Base-by-base conservation (phyloP, 2,797 vertebrate genomes). In the Schizopygopsis pylzovi region DNA sequence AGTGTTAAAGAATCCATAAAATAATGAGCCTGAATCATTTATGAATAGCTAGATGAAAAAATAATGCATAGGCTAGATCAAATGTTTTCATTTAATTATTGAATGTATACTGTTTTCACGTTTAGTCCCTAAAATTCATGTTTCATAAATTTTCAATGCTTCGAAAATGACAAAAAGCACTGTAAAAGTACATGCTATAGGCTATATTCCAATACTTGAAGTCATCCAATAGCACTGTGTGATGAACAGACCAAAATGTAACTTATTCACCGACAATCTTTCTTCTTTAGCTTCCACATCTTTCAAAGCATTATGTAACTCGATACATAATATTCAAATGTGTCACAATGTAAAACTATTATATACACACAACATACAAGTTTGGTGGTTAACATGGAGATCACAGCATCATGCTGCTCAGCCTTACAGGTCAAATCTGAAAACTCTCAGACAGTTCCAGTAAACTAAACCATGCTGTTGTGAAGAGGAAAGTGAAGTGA, bases 401-500 rank as follows among this genome's bases (percentile, higher is more conserved):
- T 39, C 22, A 18, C 33, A 16, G 39, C 20, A 7, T 0, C 10
- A 16, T n/a, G 33, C 63, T 25, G 59, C 4, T 65, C 12, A 65
- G 54, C 20, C 18, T 54, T 13, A 6, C 61, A 16, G 63, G 25
- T 63, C 5, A 13, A 20, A 25, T 78, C 37, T 13, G 11, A 59
- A 56, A 37, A 56, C 9, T 52, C 18, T 47, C 70, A 25, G n/a
- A 72, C 6, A 13, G 22, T 33, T 41, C 22, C 25, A 68, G 47
- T 33, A 67, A 22, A 71, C 54, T 33, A 81, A 39, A 54, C 65
- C 33, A 81, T 18, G 11, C 54, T 39, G 76, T 67, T 11, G 25
- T 72, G 85, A 79, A 61, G 12, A 82, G 43, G 45, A 72, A 76
- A 85, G 85, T 49, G 49, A 86, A 85, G 85, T 88, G 87, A 76